These are phyloP conservation scores for Epistrophe eligans DNA, from an alignment of 2,888 invertebrate species.

Conservation along the genomic window DNA sequence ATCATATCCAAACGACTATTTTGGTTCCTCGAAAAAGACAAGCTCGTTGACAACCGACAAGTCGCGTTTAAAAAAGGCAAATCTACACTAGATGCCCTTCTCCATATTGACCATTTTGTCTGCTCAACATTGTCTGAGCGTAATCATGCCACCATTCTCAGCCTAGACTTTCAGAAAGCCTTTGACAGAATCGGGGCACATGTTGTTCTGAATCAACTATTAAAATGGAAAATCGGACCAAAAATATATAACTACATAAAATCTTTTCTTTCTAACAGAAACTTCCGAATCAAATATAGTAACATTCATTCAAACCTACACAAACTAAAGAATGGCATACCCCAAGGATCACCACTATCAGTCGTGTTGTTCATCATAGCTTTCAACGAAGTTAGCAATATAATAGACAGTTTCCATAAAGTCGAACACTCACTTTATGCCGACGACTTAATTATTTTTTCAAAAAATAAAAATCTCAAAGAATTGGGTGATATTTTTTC, in stretches of 20 bases:
- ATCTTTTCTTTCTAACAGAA: constrained; percentile 47
- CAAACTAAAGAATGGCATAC: constrained; percentile 10
- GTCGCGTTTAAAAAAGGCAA: constrained; percentile 16
- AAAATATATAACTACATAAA: constrained; percentile 18
- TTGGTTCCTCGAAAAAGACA: constrained; percentile 25
- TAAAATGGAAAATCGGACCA: constrained; percentile 22
- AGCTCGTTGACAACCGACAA: constrained; percentile 28
- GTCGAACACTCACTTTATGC: constrained; percentile 17
- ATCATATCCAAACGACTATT: constrained; percentile 41
- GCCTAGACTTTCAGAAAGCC: not conserved
- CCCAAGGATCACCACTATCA: constrained; percentile 50
- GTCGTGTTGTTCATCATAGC: constrained; percentile 57
- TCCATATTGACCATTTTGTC: constrained; percentile 10
- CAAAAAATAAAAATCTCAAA: not conserved
- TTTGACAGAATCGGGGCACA: constrained; percentile 20
- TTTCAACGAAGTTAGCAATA: constrained; percentile 54
- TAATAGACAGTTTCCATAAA: constrained; percentile 4
- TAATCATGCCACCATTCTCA: constrained; percentile 1
- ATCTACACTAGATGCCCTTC: constrained; percentile 1
- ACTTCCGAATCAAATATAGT: constrained; percentile 42
- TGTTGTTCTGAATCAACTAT: constrained; percentile 10
- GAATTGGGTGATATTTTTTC: not conserved
- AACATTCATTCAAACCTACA: constrained; percentile 9
- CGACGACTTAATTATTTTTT: constrained; percentile 17
- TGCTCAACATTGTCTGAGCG: not conserved